These are phyloP conservation scores for Phylloscopus collybita DNA, from an alignment of 2,797 vertebrate species.

Conservation along the genomic window DNA sequence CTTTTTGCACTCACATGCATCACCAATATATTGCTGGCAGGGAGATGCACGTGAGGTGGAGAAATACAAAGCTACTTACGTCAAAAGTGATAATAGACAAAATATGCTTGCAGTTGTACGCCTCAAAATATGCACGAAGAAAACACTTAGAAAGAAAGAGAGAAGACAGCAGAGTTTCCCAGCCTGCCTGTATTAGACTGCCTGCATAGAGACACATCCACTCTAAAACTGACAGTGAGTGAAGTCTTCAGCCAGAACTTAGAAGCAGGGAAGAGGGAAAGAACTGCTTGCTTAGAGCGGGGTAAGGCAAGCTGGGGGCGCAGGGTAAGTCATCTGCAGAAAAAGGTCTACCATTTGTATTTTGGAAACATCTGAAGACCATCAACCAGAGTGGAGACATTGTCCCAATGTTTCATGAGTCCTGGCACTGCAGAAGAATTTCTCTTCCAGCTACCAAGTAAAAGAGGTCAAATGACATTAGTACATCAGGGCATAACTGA, in stretches of 20 bases:
- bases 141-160: not conserved
- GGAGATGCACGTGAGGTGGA: not conserved
- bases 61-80: not conserved
- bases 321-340: not conserved
- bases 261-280: not conserved
- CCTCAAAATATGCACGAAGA: not conserved
- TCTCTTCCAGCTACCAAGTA: not conserved
- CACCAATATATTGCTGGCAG: not conserved
- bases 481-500: not conserved
- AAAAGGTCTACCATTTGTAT: not conserved
- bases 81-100: not conserved
- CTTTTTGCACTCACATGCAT: not conserved
- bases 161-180: not conserved
- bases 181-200: not conserved
- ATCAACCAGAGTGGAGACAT: not conserved
- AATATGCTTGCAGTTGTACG: not conserved
- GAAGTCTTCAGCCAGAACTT: not conserved
- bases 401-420: not conserved
- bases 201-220: not conserved
- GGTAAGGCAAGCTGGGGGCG: accelerated
- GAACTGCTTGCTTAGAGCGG: not conserved
- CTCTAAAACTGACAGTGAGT: not conserved
- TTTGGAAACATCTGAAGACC: not conserved
- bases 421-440: not conserved
- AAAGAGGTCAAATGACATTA: not conserved